Conservation (phyloP, 2,797 vertebrate species). For the Pseudochirops corinnae region DNA sequence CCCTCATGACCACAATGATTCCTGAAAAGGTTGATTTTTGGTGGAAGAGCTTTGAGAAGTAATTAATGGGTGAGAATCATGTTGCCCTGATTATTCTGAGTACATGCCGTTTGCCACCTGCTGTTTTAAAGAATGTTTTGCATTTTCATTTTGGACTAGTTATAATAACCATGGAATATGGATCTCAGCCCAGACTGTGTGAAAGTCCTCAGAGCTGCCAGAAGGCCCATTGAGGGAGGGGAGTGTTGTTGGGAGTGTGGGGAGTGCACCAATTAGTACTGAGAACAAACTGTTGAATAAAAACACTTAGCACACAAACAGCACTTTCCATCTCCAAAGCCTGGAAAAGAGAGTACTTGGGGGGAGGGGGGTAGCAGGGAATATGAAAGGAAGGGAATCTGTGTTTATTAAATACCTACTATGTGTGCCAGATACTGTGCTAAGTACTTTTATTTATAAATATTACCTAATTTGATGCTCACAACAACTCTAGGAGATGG, state of each 20-base stretch:
- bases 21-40: constrained; percentile 5
- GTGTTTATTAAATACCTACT: background rate
- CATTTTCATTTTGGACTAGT: constrained; percentile 14
- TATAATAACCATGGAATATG: constrained; percentile 14
- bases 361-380: background rate
- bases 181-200: constrained; percentile 12
- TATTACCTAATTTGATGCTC: background rate
- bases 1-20: background rate
- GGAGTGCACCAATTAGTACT: constrained; percentile 7
- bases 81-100: constrained; percentile 3
- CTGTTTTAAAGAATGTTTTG: constrained; percentile 14
- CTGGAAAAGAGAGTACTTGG: background rate
- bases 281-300: constrained; percentile 11
- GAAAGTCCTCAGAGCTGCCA: constrained; percentile 9
- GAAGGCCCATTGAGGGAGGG: constrained; percentile 8
- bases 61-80: constrained; percentile 2
- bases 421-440: background rate
- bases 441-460: background rate
- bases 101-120: constrained; percentile 9
- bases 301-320: constrained; percentile 8
- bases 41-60: background rate
- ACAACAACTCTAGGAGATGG: background rate
- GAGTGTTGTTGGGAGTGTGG: constrained; percentile 9
- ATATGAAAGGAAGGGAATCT: background rate
- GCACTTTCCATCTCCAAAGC: background rate